Evolutionary conservation across 2,797 vertebrate genomes (phyloP), one percentile per base, ranked within the genome.

Genomic region (Siniperca undulata): DNA sequence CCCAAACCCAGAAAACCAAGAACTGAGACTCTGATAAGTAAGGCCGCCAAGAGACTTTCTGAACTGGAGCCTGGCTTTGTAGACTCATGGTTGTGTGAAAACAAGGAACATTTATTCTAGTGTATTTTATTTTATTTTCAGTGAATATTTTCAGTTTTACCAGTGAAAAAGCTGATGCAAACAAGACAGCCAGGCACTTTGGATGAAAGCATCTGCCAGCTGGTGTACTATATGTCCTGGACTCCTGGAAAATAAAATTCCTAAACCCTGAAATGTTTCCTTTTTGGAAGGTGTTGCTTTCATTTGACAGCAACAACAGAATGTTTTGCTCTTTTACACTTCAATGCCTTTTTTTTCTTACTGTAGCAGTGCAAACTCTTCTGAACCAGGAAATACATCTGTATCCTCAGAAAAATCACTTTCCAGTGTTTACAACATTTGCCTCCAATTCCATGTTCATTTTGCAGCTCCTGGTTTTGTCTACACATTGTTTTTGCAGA

Each of bases 191-290:
- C 13, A 74, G 83, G 81, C 80, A 82, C 73, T 77, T 66, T 61
- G 71, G 71, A 92, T 92, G 78, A 92, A 91, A 89, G 87, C 59
- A 19, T 50, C 74, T 85, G 86, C 83, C 86, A 89, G 84, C 81
- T 84, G 84, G 70, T 80, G 84, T 40, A 27, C 78, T 82, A 52
- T 53, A 74, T 58, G 81, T 76, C 74, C 87, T 70, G 77, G 64
- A 75, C 82, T 84, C 66, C 58, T 61, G 60, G 64, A 87, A 87
- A 82, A 77, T 71, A 80, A 77, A 86, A 76, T 75, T 77, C 69
- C 55, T 59, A 84, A 77, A 83, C 75, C 77, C 62, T 81, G 84
- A 84, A 84, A 87, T 83, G 70, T 88, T 89, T 60, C 71, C 42
- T 16, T 59, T 83, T 77, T 76, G 74, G 59, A 70, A 78, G 59